Conservation (phyloP, 2,888 invertebrate species). For the Perizoma flavofasciatum region DNA sequence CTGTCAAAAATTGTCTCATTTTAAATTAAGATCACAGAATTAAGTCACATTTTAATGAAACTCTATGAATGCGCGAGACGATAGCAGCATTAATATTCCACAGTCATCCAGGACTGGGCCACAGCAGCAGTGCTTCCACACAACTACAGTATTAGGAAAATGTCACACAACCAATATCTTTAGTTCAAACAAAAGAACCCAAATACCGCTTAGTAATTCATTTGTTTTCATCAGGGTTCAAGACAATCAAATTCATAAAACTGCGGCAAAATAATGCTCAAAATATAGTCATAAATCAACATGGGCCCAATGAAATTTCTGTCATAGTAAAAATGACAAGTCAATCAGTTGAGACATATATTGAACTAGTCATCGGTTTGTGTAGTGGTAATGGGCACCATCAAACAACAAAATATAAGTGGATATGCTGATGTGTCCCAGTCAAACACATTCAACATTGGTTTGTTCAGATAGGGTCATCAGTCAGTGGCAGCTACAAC, state of each 20-base stretch:
- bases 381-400: conserved; percentile 54
- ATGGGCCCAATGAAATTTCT: conserved; percentile 30
- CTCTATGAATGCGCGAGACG: conserved; percentile 75
- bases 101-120: conserved; percentile 76
- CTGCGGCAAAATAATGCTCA: conserved; percentile 38
- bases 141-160: conserved; percentile 58
- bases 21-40: conserved; percentile 84
- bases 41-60: conserved; percentile 80
- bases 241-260: conserved; percentile 40
- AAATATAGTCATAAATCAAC: conserved; percentile 31
- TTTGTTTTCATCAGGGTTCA: conserved; percentile 24
- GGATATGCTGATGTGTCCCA: conserved; percentile 75
- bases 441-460: conserved; percentile 62
- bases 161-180: conserved; percentile 63
- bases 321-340: conserved; percentile 30
- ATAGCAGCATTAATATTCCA: conserved; percentile 78
- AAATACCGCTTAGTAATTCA: conserved; percentile 33
- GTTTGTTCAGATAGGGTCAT: conserved; percentile 69
- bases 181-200: conserved; percentile 50
- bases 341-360: conserved; percentile 40
- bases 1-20: conserved; percentile 74
- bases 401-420: conserved; percentile 56
- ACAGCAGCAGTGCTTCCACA: conserved; percentile 57
- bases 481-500: conserved; percentile 78
- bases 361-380: conserved; percentile 58